These are phyloP conservation scores for Actinia equina DNA, from an alignment of 64 coral and sea anemone species.

Conservation along the genomic window DNA sequence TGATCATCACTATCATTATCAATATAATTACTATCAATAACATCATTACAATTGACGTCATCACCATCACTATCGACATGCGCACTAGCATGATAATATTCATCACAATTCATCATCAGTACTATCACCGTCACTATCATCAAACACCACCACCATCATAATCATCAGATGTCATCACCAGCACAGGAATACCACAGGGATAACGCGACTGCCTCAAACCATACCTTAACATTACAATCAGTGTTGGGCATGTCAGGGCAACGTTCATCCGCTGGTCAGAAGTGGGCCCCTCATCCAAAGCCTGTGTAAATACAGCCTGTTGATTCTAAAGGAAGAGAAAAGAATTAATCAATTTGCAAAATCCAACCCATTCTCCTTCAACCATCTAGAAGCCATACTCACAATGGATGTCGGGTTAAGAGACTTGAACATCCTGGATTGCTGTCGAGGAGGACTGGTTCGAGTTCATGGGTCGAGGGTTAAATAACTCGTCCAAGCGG, in stretches of 20 bases:
- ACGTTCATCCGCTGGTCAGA: conserved; percentile 79
- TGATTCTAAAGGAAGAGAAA: conserved; percentile 49
- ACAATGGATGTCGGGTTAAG: conserved; percentile 66
- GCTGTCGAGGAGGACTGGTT: conserved; percentile 58
- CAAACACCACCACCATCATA: too few relatives aligned
- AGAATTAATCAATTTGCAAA: not conserved
- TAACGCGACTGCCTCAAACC: not conserved
- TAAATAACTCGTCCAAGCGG: conserved; percentile 62
- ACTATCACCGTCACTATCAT: too few relatives aligned
- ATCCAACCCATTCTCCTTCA: not conserved
- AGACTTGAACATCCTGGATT: conserved; percentile 80
- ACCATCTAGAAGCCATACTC: conserved; percentile 67
- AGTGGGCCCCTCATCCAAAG: conserved; percentile 76
- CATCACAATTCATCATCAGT: too few relatives aligned
- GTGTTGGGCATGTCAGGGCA: conserved; percentile 66
- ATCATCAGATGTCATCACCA: too few relatives aligned
- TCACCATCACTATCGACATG: too few relatives aligned
- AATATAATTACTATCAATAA: too few relatives aligned
- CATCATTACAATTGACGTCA: too few relatives aligned
- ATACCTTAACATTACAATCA: conserved; percentile 76
- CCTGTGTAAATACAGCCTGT: conserved; percentile 91
- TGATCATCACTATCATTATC: too few relatives aligned
- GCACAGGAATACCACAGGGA: too few relatives aligned
- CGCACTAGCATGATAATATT: too few relatives aligned
- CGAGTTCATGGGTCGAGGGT: conserved; percentile 55